Evolutionary conservation across 2,113 vertebrate species (phyloP).

Genomic region (Prionailurus bengalensis): DNA sequence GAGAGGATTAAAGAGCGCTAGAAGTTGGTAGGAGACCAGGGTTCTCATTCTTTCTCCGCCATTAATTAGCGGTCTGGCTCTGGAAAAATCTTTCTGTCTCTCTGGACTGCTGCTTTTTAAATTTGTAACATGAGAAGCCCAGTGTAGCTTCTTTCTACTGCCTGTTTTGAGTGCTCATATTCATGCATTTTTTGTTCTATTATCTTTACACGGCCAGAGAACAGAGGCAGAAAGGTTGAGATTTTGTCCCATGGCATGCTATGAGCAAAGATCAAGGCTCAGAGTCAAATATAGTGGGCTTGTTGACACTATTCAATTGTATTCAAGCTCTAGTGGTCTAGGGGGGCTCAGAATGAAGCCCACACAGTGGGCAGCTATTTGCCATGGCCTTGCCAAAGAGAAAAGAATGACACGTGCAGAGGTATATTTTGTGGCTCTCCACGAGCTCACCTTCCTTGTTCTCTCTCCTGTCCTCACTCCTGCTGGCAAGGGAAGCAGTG

Average conservation of each 20-base stretch:
- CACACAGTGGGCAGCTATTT: neutral
- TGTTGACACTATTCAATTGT: neutral
- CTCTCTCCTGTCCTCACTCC: neutral
- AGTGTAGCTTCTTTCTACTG: neutral
- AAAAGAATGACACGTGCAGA: neutral
- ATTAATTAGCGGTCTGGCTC: conserved; percentile 60
- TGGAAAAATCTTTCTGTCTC: conserved; percentile 21
- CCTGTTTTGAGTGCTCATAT: neutral
- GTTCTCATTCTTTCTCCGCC: conserved; percentile 10
- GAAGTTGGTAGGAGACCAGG: conserved; percentile 42
- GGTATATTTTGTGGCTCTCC: neutral
- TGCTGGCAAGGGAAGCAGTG: neutral
- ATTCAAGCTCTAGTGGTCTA: neutral
- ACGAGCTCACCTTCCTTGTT: neutral
- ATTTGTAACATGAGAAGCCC: conserved; percentile 24
- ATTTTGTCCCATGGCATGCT: neutral
- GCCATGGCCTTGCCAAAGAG: neutral
- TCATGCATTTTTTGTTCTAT: neutral
- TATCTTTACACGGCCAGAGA: neutral
- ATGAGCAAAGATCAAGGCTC: neutral
- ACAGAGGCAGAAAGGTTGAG: neutral
- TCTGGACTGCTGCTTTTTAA: conserved; percentile 50
- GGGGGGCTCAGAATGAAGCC: neutral
- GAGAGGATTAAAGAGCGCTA: conserved; percentile 58
- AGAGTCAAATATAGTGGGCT: neutral